Conservation (phyloP, 92 coral and sea anemone genomes). For the Epizoanthus fatuus region DNA sequence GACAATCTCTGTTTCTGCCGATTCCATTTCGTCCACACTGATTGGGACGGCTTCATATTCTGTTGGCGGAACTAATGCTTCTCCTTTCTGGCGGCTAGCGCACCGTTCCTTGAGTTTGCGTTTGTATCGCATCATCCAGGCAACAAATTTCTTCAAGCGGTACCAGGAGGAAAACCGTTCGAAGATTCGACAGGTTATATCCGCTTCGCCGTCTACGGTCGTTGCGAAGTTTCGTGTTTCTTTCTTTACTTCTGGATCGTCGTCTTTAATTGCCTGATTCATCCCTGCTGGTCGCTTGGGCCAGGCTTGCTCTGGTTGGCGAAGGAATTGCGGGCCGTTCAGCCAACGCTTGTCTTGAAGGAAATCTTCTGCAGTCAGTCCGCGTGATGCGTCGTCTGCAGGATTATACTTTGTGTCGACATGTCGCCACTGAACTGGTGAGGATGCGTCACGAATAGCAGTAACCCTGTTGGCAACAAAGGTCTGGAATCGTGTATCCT, state of each 20-base stretch:
- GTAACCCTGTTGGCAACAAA: constrained; percentile 59
- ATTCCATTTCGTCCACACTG: constrained; percentile 49
- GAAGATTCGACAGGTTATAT: constrained; percentile 39
- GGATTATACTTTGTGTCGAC: constrained; percentile 72
- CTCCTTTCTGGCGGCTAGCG: constrained; percentile 39
- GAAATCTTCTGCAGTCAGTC: constrained; percentile 51
- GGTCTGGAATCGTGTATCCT: neutral
- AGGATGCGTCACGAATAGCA: constrained; percentile 61
- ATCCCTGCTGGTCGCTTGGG: constrained; percentile 60
- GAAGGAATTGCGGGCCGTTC: constrained; percentile 60
- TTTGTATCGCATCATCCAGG: constrained; percentile 65
- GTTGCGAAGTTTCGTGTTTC: constrained; percentile 33
- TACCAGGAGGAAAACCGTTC: constrained; percentile 63
- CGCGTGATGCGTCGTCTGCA: constrained; percentile 80
- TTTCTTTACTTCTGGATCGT: constrained; percentile 71
- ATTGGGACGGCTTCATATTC: constrained; percentile 37
- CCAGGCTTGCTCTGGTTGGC: constrained; percentile 55
- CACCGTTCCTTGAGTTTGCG: constrained; percentile 48
- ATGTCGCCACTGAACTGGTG: constrained; percentile 69
- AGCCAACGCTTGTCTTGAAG: constrained; percentile 58
- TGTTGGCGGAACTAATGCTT: constrained; percentile 4
- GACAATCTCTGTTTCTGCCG: constrained; percentile 61
- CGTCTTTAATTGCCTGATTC: constrained; percentile 19
- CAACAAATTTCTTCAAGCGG: constrained; percentile 60
- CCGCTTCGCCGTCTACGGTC: neutral